A percentile compares a stretch with the other conserved stretches of the same genome.
phyloP scores from a whole-genome alignment of 1,140 invertebrate genomes.

The Drosophila ironensis region DNA sequence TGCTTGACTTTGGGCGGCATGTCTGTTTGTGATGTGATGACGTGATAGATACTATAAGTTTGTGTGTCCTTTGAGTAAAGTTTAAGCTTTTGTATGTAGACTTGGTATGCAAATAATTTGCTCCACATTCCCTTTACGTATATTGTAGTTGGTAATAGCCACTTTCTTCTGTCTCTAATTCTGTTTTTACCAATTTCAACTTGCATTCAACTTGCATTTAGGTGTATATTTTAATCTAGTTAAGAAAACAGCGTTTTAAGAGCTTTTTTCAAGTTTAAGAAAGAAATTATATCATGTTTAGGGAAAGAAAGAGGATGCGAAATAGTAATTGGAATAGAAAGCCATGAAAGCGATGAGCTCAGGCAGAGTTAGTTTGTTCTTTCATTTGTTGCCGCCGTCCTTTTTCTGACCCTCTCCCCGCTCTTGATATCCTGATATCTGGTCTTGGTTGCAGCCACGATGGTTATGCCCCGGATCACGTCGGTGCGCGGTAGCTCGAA shows the following conservation, averaged over 20 bases:
- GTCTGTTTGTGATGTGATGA: neutral
- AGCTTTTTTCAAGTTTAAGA: neutral
- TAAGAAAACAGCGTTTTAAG: neutral
- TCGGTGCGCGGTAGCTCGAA: conserved; percentile 38
- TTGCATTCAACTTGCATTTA: conserved; percentile 2
- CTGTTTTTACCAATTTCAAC: neutral
- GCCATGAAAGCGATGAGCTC: no score
- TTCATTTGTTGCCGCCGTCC: conserved; percentile 23
- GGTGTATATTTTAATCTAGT: neutral
- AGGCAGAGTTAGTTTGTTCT: conserved; percentile 5
- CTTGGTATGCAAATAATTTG: conserved; percentile 12
- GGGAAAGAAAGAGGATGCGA: no score
- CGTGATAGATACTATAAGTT: neutral
- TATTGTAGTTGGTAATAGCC: conserved; percentile 12
- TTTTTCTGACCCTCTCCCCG: neutral
- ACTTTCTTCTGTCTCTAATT: neutral
- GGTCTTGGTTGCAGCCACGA: conserved; percentile 14
- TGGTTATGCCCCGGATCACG: conserved; percentile 43
- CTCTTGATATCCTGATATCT: neutral
- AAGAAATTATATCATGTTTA: no score
- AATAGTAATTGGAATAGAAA: no score
- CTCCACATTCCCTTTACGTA: neutral
- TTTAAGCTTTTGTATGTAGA: conserved; percentile 21
- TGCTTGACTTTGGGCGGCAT: neutral
- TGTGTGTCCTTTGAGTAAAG: conserved; percentile 10